Conservation (phyloP, 2,888 invertebrate species). For the Archips xylosteana region DNA sequence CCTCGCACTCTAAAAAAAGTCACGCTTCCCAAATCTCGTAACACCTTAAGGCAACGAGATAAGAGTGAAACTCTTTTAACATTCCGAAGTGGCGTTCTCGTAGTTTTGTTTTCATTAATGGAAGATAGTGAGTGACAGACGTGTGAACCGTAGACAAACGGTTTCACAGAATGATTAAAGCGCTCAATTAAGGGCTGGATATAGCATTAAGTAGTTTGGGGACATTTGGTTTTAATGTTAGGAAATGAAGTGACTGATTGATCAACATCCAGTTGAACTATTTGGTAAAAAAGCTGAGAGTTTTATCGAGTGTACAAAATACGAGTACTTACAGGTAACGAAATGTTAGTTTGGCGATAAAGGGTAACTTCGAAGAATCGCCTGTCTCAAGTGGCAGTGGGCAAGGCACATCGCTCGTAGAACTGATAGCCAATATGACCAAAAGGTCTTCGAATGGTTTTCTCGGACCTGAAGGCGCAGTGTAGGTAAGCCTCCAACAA, state of each 20-base stretch:
- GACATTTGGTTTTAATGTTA: conserved; percentile 44
- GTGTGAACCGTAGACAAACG: conserved; percentile 71
- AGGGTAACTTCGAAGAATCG: no score
- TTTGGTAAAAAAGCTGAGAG: background rate
- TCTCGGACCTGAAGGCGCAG: no score
- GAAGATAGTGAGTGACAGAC: conserved; percentile 67
- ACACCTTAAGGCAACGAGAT: background rate
- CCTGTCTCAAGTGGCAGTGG: no score
- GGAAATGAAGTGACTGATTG: conserved; percentile 41
- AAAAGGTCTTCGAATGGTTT: no score
- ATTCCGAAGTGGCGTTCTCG: conserved; percentile 28
- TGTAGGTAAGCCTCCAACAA: no score
- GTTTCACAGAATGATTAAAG: conserved; percentile 71
- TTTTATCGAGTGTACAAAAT: background rate
- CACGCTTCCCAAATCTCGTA: background rate
- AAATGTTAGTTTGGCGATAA: no score
- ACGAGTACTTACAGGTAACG: no score
- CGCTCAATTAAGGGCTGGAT: conserved; percentile 46
- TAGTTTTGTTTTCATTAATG: conserved; percentile 65
- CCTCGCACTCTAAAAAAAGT: background rate
- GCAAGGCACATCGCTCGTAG: no score
- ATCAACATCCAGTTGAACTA: background rate
- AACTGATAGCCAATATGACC: no score
- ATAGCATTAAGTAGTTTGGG: conserved; percentile 49
- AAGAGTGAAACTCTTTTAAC: background rate